Evolutionary conservation across 2,797 vertebrate genomes (phyloP).

Genomic region (Anguilla marmorata): DNA sequence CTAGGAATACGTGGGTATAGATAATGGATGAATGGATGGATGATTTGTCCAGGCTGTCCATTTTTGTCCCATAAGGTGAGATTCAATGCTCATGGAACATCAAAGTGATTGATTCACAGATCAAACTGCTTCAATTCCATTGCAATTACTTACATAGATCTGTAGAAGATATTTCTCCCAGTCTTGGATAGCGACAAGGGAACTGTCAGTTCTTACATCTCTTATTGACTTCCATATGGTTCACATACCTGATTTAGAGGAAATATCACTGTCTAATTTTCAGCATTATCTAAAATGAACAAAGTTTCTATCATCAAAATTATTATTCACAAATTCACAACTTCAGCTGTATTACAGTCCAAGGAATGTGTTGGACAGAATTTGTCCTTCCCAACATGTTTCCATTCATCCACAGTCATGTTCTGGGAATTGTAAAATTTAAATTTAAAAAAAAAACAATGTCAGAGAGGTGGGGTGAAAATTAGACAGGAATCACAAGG

Average conservation of each 20-base stretch:
- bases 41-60: no score
- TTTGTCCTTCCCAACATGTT: background rate
- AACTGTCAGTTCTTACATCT: background rate
- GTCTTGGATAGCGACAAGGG: background rate
- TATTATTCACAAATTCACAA: background rate
- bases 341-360: background rate
- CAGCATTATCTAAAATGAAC: background rate
- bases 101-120: no score
- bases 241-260: background rate
- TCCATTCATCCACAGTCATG: background rate
- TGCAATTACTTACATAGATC: background rate
- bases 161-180: background rate
- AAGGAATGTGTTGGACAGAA: background rate
- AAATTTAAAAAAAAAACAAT: constrained; percentile 3
- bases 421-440: background rate
- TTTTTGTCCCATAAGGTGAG: no score
- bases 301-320: background rate
- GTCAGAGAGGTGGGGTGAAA: background rate
- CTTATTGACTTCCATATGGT: background rate
- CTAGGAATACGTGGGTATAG: no score
- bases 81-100: no score
- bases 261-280: background rate
- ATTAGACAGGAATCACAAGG: background rate
- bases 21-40: no score
- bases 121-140: background rate